phyloP scores from a whole-genome alignment of 1,140 invertebrate species.

The Bactericera cockerelli region DNA sequence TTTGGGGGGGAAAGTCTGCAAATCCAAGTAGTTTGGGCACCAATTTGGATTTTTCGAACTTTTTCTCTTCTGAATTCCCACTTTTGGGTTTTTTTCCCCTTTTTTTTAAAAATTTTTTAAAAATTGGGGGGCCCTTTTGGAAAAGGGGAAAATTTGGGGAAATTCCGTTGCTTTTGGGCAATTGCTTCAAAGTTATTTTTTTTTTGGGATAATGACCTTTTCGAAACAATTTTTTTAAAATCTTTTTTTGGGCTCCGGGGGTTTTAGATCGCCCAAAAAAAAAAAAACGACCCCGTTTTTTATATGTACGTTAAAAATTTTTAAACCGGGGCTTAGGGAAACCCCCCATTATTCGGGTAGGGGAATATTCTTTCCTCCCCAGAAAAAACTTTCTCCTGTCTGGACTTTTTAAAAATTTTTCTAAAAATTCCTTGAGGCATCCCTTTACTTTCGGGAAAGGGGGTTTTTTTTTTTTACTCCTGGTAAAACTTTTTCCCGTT shows the following conservation, averaged over 20 bases:
- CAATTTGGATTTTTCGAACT: constrained; percentile 24
- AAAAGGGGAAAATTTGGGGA: too few species aligned
- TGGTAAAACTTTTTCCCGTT: constrained; percentile 6
- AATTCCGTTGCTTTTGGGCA: background rate
- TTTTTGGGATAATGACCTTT: constrained; percentile 16
- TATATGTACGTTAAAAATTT: constrained; percentile 61
- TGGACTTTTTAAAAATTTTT: constrained; percentile 8
- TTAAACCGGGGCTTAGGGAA: constrained; percentile 36
- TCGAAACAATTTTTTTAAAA: constrained; percentile 10
- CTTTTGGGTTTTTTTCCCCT: constrained; percentile 25
- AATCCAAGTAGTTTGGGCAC: constrained; percentile 78
- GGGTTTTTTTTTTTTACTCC: constrained; percentile 10
- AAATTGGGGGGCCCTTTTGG: too few species aligned
- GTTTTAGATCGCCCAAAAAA: constrained; percentile 32
- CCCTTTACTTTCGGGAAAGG: background rate
- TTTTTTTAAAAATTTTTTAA: constrained; percentile 13
- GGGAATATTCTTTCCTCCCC: constrained; percentile 21
- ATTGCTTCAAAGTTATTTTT: constrained; percentile 13
- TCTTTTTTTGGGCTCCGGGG: constrained; percentile 24
- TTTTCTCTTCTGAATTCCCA: constrained; percentile 30
- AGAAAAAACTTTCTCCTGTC: constrained; percentile 17
- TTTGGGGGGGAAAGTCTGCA: constrained; percentile 81
- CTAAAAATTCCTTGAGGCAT: background rate
- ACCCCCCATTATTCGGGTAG: background rate
- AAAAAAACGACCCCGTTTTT: constrained; percentile 43